phyloP scores from a whole-genome alignment of 2,888 invertebrate genomes.

The Aphidoletes aphidimyza region DNA sequence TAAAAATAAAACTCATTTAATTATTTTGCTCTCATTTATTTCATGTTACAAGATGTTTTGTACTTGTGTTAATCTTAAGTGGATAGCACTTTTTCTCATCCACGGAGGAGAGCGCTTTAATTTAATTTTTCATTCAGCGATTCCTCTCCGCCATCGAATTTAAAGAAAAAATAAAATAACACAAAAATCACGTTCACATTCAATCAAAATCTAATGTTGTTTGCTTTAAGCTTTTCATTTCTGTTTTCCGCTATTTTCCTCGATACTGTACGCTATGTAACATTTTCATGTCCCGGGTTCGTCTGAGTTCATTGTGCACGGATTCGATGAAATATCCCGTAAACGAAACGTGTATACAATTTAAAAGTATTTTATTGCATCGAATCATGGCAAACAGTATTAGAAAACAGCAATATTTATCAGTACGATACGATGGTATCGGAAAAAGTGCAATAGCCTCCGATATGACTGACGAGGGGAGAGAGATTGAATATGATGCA shows the following conservation, averaged over 20 bases:
- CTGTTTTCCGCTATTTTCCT: too few species aligned
- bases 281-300: background rate
- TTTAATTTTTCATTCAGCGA: background rate
- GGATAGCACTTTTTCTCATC: background rate
- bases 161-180: background rate
- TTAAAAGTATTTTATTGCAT: conserved; percentile 19
- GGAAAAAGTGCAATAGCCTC: conserved; percentile 50
- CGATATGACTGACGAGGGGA: conserved; percentile 41
- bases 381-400: conserved; percentile 9
- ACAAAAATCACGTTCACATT: conserved; percentile 46
- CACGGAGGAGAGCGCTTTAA: background rate
- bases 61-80: background rate
- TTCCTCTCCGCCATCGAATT: background rate
- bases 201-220: background rate
- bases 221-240: too few species aligned
- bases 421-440: background rate
- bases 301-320: conserved; percentile 7
- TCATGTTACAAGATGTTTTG: too few species aligned
- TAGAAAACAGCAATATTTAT: background rate
- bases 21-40: background rate
- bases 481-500: conserved; percentile 47
- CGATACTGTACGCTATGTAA: background rate
- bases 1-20: background rate
- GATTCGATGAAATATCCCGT: background rate
- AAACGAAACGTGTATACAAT: background rate